phyloP scores from a whole-genome alignment of 2,113 vertebrate genomes.

The Rana temporaria region DNA sequence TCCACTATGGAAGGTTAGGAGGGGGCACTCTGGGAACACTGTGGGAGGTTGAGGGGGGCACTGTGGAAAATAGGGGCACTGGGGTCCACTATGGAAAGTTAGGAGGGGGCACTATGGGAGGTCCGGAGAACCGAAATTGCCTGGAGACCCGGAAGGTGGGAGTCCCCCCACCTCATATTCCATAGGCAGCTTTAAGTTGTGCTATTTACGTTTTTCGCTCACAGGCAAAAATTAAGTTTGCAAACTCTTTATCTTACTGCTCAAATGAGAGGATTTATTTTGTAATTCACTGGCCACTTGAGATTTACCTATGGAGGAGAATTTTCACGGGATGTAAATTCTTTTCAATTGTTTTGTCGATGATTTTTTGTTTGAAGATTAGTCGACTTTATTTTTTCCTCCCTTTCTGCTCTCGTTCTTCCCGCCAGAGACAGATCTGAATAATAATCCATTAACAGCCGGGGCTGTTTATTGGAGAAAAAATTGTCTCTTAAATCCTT shows the following conservation, averaged over 20 bases:
- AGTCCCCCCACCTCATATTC: too few relatives aligned
- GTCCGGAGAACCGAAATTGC: too few relatives aligned
- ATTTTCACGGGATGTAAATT: slow-evolving; percentile 35
- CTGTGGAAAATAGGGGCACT: too few relatives aligned
- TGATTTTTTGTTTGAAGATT: slow-evolving; percentile 47
- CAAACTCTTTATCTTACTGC: slow-evolving; percentile 11
- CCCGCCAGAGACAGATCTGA: slow-evolving; percentile 18
- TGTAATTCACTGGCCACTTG: slow-evolving; percentile 12
- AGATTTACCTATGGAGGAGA: slow-evolving; percentile 17
- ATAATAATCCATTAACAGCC: slow-evolving; percentile 40
- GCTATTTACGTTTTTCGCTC: background rate
- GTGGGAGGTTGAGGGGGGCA: too few relatives aligned
- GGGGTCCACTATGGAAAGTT: too few relatives aligned
- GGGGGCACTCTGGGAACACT: too few relatives aligned
- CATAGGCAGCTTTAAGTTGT: background rate
- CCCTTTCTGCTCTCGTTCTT: slow-evolving; percentile 1
- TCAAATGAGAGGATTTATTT: slow-evolving; percentile 26
- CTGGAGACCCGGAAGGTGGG: too few relatives aligned
- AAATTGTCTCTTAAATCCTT: slow-evolving; percentile 19
- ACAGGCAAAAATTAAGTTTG: background rate
- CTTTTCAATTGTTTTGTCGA: slow-evolving; percentile 39
- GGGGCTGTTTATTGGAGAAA: slow-evolving; percentile 21
- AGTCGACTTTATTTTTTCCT: slow-evolving; percentile 13
- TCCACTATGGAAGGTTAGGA: too few relatives aligned
- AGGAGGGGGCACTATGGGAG: too few relatives aligned